Base-by-base conservation (phyloP, 2,797 vertebrate species). In the Sciurus carolinensis region DNA sequence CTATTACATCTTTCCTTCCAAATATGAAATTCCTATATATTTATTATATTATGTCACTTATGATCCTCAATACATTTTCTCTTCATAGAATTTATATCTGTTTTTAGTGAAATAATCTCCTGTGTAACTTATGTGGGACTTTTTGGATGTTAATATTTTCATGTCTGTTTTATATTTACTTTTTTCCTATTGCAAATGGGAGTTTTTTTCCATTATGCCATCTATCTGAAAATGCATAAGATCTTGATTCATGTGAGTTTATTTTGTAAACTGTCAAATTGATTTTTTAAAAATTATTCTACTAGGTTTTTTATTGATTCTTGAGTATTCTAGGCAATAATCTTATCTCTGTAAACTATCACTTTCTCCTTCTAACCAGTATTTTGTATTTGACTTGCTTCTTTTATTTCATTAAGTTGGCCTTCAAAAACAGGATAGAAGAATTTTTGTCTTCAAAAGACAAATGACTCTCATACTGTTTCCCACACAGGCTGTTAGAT, bases 31-130 rank as follows among this genome's bases (percentile, higher is more conserved):
- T 1, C 30, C 33, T 89, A 6, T n/a, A 8, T 54, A 54, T 77
- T 44, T 96, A 59, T 57, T 91, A 36, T 36, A 36, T 36, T 36
- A 36, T 36, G 9, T 76, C 67, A 92, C 81, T 95, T 85, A 30
- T 54, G 3, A 22, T 59, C 26, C 17, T 87, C 62, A 87, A 33
- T 81, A 82, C 18, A 71, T 75, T 89, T 94, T 85, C 92, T 77
- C 77, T 90, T 87, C 64, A 24, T 54, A 87, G 44, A 52, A 81
- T 87, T 54, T 85, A 11, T 79, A 64, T 11, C 67, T 90, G 42
- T 77, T 92, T 96, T 87, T 71, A 89, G 28, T 79, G 92, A 67
- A 92, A n/a, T 86, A 76, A 73, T 54, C 9, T 44, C n/a, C 54
- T 94, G 20, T 71, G 15, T 95, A 84, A 87, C 5, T 94, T 84